A percentile compares a stretch with the other conserved stretches of the same genome.
These are phyloP conservation scores for Diachrysia chrysitis DNA, from an alignment of 2,888 invertebrate genomes.

Conservation along the genomic window DNA sequence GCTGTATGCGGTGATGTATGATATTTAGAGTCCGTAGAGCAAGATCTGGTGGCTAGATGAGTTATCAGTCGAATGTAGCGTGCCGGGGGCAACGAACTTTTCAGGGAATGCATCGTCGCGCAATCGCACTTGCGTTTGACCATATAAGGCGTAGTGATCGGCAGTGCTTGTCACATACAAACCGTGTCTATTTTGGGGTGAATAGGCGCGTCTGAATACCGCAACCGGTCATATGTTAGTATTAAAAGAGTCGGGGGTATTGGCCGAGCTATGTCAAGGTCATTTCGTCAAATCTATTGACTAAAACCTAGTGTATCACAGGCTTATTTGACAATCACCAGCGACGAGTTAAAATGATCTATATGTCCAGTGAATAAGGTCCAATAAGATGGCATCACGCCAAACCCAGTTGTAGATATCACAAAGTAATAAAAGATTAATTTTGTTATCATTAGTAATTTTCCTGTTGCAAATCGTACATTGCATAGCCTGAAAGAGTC, in stretches of 20 bases:
- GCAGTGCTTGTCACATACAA: conserved; percentile 74
- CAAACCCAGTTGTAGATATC: conserved; percentile 27
- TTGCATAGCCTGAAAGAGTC: conserved; percentile 25
- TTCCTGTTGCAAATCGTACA: conserved; percentile 27
- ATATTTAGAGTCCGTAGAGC: conserved; percentile 51
- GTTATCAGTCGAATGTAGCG: conserved; percentile 71
- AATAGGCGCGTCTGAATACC: conserved; percentile 64
- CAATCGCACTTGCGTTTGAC: conserved; percentile 85
- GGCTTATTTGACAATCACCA: conserved; percentile 45
- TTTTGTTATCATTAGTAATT: conserved; percentile 48
- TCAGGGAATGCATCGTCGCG: conserved; percentile 82
- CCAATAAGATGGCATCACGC: conserved; percentile 41
- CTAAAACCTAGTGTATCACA: conserved; percentile 56
- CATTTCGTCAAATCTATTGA: conserved; percentile 55
- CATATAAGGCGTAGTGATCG: conserved; percentile 85
- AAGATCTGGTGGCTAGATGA: conserved; percentile 51
- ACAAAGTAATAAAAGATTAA: conserved; percentile 32
- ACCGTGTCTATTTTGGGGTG: conserved; percentile 77
- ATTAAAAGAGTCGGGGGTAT: conserved; percentile 67
- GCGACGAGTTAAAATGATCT: conserved; percentile 45
- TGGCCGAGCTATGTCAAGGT: conserved; percentile 82
- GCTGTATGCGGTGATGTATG: conserved; percentile 54
- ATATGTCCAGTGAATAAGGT: conserved; percentile 51
- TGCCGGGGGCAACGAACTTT: conserved; percentile 84
- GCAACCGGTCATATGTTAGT: conserved; percentile 57